Evolutionary conservation across 2,888 invertebrate species (phyloP).

Genomic region (Alloscopus bannaensis): DNA sequence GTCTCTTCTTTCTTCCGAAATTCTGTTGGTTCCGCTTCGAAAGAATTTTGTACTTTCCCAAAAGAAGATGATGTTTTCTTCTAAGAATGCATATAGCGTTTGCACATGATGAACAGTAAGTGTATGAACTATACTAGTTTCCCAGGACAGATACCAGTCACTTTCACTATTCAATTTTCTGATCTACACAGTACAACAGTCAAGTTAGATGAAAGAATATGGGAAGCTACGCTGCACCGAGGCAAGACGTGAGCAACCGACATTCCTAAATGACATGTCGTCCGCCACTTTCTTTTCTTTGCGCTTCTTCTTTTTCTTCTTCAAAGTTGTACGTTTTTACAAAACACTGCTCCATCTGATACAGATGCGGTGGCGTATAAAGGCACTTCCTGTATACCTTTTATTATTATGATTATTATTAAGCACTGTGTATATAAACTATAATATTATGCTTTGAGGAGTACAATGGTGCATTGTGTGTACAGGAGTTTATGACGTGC

Average conservation of each 20-base stretch:
- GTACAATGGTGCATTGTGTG: too few species aligned
- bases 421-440: conserved; percentile 5
- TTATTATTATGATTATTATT: conserved; percentile 39
- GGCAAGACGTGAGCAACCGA: conserved; percentile 28
- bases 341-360: conserved; percentile 22
- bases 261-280: conserved; percentile 51
- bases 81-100: too few species aligned
- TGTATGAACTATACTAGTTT: too few species aligned
- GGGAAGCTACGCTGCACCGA: background rate
- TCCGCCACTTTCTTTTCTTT: conserved; percentile 26
- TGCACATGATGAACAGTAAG: too few species aligned
- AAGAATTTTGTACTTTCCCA: background rate
- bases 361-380: conserved; percentile 21
- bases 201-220: conserved; percentile 2
- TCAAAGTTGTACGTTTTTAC: conserved; percentile 34
- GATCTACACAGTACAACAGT: too few species aligned
- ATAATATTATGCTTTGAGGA: too few species aligned
- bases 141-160: too few species aligned
- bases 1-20: background rate
- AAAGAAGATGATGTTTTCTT: background rate
- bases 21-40: conserved; percentile 2
- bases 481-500: too few species aligned
- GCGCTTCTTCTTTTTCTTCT: conserved; percentile 2
- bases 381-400: conserved; percentile 28
- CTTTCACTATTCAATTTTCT: conserved; percentile 4